These are phyloP conservation scores for Muntiacus reevesi DNA, from an alignment of 2,113 vertebrate genomes.

Conservation along the genomic window DNA sequence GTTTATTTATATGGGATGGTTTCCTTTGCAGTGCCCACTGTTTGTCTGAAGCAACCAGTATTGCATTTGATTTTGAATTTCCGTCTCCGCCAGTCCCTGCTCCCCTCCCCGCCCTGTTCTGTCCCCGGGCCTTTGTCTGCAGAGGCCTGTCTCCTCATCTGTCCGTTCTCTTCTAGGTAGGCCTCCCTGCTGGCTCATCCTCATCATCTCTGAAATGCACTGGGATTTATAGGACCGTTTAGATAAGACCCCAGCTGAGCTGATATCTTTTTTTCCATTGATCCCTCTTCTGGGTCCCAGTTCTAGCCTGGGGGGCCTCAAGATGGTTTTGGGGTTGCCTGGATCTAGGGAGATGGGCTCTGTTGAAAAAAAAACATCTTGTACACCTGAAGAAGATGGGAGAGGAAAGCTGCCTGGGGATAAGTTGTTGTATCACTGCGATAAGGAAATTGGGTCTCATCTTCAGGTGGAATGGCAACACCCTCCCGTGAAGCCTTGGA, in stretches of 20 bases:
- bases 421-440: background rate
- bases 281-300: background rate
- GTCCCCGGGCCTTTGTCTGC: background rate
- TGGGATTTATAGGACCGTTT: background rate
- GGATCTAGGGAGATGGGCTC: background rate
- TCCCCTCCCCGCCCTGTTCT: background rate
- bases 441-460: background rate
- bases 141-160: background rate
- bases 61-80: conserved; percentile 34
- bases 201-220: background rate
- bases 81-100: background rate
- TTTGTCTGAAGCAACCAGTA: conserved; percentile 32
- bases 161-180: background rate
- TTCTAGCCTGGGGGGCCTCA: background rate
- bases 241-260: background rate
- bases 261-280: background rate
- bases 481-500: background rate
- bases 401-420: background rate
- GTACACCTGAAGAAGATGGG: background rate
- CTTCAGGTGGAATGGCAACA: fast-evolving
- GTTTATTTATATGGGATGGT: conserved; percentile 72
- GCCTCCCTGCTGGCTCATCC: background rate
- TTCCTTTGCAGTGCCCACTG: conserved; percentile 61
- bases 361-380: background rate
- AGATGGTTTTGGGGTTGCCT: background rate